These are phyloP conservation scores for Chelidonichthys spinosus DNA, from an alignment of 2,797 vertebrate genomes.

Conservation along the genomic window DNA sequence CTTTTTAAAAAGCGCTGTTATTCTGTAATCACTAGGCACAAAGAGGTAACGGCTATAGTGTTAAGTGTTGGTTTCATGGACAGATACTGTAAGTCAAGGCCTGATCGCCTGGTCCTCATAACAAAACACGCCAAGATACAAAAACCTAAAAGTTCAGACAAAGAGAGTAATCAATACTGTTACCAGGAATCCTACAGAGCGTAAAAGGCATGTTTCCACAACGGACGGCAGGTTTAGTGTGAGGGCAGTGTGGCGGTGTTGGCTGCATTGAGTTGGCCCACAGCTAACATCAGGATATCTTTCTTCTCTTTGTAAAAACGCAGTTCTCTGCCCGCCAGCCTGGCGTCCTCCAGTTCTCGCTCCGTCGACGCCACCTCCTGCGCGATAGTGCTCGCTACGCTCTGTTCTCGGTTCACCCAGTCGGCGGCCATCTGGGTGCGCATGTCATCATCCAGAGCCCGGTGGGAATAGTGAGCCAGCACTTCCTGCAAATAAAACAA, in stretches of 20 bases:
- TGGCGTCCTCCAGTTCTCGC: slow-evolving; percentile 93
- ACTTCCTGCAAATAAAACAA: slow-evolving; percentile 87
- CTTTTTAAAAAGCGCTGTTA: slow-evolving; percentile 38
- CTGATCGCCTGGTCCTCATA: slow-evolving; percentile 57
- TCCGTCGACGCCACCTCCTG: slow-evolving; percentile 92
- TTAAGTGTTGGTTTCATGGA: slow-evolving; percentile 48
- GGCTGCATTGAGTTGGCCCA: slow-evolving; percentile 87
- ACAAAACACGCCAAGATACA: slow-evolving; percentile 37
- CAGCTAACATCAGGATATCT: slow-evolving; percentile 87
- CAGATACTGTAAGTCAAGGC: slow-evolving; percentile 56
- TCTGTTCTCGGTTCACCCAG: slow-evolving; percentile 96
- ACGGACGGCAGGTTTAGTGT: slow-evolving; percentile 59
- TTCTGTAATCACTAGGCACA: slow-evolving; percentile 73
- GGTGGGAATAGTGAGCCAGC: slow-evolving; percentile 97
- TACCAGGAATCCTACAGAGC: slow-evolving; percentile 57
- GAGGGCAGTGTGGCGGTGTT: slow-evolving; percentile 86
- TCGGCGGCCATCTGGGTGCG: slow-evolving; percentile 96
- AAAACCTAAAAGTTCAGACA: slow-evolving; percentile 37
- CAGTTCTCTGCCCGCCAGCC: slow-evolving; percentile 95
- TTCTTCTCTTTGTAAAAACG: slow-evolving; percentile 94
- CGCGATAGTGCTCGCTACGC: slow-evolving; percentile 86
- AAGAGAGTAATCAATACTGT: slow-evolving; percentile 48
- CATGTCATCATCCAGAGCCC: slow-evolving; percentile 97
- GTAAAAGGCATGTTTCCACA: slow-evolving; percentile 38
- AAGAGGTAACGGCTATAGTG: slow-evolving; percentile 64